phyloP scores from a whole-genome alignment of 2,113 vertebrate species.

The Sylvicapra grimmia region DNA sequence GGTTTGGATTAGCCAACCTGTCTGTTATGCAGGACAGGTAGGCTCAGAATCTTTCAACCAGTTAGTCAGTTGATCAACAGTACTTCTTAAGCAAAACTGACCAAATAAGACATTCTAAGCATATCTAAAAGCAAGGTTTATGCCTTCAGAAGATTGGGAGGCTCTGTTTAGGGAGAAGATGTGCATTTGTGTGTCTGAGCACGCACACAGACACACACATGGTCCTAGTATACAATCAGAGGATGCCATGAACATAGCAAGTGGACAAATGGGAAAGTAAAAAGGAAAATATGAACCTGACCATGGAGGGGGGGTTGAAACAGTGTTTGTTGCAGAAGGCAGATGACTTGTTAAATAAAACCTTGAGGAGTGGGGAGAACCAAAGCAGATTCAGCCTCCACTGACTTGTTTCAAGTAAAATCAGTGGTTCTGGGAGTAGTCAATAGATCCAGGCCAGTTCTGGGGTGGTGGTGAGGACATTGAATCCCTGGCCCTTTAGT shows the following conservation, averaged over 20 bases:
- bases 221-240: neutral
- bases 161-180: neutral
- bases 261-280: neutral
- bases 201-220: neutral
- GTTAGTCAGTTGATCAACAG: neutral
- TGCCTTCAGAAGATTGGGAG: neutral
- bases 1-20: neutral
- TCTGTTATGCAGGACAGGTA: neutral
- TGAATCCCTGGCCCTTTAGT: neutral
- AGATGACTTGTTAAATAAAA: neutral
- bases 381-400: neutral
- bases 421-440: neutral
- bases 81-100: neutral
- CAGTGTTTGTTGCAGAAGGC: neutral
- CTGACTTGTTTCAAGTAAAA: neutral
- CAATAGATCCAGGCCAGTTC: neutral
- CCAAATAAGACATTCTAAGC: neutral
- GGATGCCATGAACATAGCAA: neutral
- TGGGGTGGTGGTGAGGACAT: neutral
- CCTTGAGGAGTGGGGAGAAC: neutral
- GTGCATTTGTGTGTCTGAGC: neutral
- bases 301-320: neutral
- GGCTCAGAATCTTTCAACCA: neutral
- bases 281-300: neutral
- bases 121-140: neutral